Evolutionary conservation across 2,797 vertebrate species (phyloP), one percentile per base, ranked within the genome.

Genomic region (Eospalax fontanierii): DNA sequence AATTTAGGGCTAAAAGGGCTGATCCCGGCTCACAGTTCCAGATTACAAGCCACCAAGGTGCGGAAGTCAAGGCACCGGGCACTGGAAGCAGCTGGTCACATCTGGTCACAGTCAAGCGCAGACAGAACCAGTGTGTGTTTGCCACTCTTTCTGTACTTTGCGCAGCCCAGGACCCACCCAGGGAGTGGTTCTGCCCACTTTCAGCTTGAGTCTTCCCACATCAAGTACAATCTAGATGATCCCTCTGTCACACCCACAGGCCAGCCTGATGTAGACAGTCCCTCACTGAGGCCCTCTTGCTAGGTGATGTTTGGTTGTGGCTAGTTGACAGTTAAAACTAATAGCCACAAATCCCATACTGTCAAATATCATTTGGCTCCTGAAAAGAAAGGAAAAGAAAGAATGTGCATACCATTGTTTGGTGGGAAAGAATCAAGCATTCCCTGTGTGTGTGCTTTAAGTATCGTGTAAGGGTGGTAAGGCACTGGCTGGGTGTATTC

Each of bases 361-460:
- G 6, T 22, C 71, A 86, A 43, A 30, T n/a, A 63, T 12, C 3
- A 12, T 65, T 33, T 79, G 65, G 33, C 43, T 89, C 84, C 71
- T 79, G 66, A 89, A 94, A 95, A 40, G 70, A 54, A 89, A 79
- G 59, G 63, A 54, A 61, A 15, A 22, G 65, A 30, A 85, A 50
- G 87, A 73, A 88, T 83, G 35, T 30, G 9, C 8, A 0, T 33
- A 3, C 28, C 30, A 6, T 54, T 81, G 46, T 80, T 86, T 18
- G 33, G 8, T 59, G 26, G 14, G 22, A 16, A 38, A 81, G 74
- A 59, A 43, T 68, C 50, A 65, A 59, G 70, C 94, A 63, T n/a
- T 38, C 30, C 26, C 59, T 33, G 9, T 68, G 11, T 46, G 30
- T 71, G 38, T 35, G 93, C 95, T 63, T 87, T 35, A 35, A 24